A percentile compares a stretch with the other conserved stretches of the same genome.
Evolutionary conservation across 2,113 vertebrate genomes (phyloP).

Genomic region (Grus americana): DNA sequence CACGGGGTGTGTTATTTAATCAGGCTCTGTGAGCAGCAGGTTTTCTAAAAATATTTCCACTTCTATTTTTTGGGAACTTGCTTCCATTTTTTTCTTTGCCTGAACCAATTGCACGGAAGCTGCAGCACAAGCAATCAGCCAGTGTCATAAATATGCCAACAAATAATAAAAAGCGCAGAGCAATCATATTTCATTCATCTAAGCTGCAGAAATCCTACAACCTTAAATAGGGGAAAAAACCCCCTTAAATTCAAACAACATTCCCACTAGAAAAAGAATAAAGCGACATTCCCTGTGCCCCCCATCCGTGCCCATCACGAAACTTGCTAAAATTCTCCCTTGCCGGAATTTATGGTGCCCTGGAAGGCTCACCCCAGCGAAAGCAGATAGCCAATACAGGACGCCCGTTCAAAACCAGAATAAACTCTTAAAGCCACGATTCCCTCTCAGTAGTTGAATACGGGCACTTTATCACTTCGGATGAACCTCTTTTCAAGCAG

Average conservation of each 20-base stretch:
- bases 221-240: not conserved
- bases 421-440: not conserved
- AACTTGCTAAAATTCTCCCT: not conserved
- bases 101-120: not conserved
- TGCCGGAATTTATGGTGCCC: accelerated
- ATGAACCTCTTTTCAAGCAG: not conserved
- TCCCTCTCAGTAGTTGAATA: not conserved
- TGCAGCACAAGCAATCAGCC: not conserved
- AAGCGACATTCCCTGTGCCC: not conserved
- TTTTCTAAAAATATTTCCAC: slow-evolving; percentile 42
- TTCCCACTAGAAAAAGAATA: not conserved
- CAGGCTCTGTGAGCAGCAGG: not conserved
- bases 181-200: not conserved
- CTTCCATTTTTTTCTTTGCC: not conserved
- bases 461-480: not conserved
- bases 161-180: not conserved
- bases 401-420: not conserved
- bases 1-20: not conserved
- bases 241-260: not conserved
- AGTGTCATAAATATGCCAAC: not conserved
- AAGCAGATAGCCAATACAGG: not conserved
- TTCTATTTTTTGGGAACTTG: slow-evolving; percentile 2
- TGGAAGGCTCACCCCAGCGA: not conserved
- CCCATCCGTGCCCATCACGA: not conserved
- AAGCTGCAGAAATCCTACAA: not conserved